Evolutionary conservation across 2,113 vertebrate genomes (phyloP).

Genomic region (Eira barbara): DNA sequence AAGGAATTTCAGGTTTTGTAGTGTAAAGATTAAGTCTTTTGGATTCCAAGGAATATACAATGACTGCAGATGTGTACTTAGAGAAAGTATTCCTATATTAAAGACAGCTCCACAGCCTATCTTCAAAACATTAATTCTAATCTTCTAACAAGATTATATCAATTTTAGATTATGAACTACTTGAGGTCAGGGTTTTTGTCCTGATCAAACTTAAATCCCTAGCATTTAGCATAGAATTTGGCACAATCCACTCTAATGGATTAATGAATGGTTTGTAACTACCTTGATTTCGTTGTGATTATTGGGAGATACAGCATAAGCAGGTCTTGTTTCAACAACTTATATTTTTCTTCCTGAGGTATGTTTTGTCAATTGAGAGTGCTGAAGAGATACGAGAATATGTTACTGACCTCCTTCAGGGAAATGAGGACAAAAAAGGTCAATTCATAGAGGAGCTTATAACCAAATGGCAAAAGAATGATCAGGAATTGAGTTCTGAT

Average conservation of each 20-base stretch:
- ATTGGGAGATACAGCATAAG: conserved; percentile 1
- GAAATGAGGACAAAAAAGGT: conserved; percentile 89
- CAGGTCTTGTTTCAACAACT: conserved; percentile 41
- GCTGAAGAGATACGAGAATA: conserved; percentile 95
- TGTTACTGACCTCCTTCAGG: conserved; percentile 92
- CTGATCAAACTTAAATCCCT: neutral
- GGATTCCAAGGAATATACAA: neutral
- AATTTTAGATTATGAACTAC: neutral
- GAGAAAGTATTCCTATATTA: neutral
- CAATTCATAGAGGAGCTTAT: conserved; percentile 92
- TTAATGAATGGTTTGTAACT: conserved; percentile 24
- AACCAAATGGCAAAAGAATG: conserved; percentile 85
- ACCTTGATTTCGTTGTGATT: neutral
- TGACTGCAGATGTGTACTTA: neutral
- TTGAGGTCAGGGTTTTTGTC: neutral
- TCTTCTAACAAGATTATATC: neutral
- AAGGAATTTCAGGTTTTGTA: conserved; percentile 1
- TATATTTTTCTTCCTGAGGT: conserved; percentile 79
- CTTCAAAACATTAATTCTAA: neutral
- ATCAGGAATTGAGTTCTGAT: conserved; percentile 73
- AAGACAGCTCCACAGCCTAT: neutral
- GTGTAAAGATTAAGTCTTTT: neutral
- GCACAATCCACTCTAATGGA: neutral
- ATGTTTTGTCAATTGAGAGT: conserved; percentile 92
- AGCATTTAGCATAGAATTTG: neutral